These are phyloP conservation scores for Labia minor DNA, from an alignment of 2,888 invertebrate species.

Conservation along the genomic window DNA sequence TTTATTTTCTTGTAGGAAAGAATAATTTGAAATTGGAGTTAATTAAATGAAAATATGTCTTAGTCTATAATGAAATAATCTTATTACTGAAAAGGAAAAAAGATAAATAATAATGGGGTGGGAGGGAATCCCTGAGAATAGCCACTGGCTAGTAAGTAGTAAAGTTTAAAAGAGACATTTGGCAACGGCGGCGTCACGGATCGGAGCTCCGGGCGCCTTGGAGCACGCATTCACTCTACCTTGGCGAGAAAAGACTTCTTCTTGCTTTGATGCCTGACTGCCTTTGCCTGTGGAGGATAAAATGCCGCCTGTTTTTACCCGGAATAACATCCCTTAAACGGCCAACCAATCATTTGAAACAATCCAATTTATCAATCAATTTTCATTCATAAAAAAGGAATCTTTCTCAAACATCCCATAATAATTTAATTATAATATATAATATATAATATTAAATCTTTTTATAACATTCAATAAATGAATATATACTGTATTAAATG, in stretches of 20 bases:
- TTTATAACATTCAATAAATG: no score
- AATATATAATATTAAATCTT: no score
- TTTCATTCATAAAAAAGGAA: no score
- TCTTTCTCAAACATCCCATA: no score
- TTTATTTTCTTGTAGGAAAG: no score
- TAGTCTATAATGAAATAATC: background rate
- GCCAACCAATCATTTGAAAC: no score
- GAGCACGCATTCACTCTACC: background rate
- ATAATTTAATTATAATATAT: no score
- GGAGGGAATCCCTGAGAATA: background rate
- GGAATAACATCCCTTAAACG: no score
- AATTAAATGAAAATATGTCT: background rate
- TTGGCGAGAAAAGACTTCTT: background rate
- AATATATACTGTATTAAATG: no score
- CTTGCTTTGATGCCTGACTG: background rate
- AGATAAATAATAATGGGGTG: background rate
- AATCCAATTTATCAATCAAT: no score
- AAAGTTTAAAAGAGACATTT: background rate
- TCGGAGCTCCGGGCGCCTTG: background rate
- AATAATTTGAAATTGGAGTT: no score
- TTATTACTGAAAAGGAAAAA: background rate
- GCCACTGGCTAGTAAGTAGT: background rate
- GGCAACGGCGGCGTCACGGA: conserved; percentile 13
- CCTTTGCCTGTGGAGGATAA: background rate
- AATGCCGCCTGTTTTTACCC: no score